These are phyloP conservation scores for Epizoanthus ramosus DNA, from an alignment of 92 coral and sea anemone genomes.

Conservation along the genomic window DNA sequence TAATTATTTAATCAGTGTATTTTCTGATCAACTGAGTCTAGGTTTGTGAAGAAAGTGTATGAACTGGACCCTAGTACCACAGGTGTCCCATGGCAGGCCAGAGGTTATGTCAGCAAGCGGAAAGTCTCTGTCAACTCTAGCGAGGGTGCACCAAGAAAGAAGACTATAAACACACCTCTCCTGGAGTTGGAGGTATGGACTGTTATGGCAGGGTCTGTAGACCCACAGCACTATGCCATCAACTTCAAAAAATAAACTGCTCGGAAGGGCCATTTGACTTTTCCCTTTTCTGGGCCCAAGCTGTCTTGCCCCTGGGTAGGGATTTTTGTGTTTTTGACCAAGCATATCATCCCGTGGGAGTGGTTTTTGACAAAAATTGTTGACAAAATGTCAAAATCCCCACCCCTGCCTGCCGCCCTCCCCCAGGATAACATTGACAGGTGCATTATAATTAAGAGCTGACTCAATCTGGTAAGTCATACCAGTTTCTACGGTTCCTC, in stretches of 20 bases:
- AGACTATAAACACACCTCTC: constrained; percentile 79
- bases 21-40: constrained; percentile 1
- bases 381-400: too few species aligned
- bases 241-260: background rate
- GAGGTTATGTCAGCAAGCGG: constrained; percentile 89
- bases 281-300: too few species aligned
- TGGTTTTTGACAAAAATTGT: too few species aligned
- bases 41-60: constrained; percentile 82
- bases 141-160: constrained; percentile 50
- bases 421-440: background rate
- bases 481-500: too few species aligned
- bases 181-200: constrained; percentile 69
- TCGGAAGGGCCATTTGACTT: too few species aligned
- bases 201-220: background rate
- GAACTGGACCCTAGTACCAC: constrained; percentile 85
- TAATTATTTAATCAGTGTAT: background rate
- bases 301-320: too few species aligned
- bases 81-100: constrained; percentile 93
- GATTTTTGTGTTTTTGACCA: too few species aligned
- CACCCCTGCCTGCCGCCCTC: too few species aligned
- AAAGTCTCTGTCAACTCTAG: constrained; percentile 41
- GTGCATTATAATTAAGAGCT: too few species aligned
- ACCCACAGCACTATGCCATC: background rate
- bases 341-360: too few species aligned
- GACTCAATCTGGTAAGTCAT: too few species aligned